Conservation (phyloP, 1,140 invertebrate species). For the Arctopsyche grandis region DNA sequence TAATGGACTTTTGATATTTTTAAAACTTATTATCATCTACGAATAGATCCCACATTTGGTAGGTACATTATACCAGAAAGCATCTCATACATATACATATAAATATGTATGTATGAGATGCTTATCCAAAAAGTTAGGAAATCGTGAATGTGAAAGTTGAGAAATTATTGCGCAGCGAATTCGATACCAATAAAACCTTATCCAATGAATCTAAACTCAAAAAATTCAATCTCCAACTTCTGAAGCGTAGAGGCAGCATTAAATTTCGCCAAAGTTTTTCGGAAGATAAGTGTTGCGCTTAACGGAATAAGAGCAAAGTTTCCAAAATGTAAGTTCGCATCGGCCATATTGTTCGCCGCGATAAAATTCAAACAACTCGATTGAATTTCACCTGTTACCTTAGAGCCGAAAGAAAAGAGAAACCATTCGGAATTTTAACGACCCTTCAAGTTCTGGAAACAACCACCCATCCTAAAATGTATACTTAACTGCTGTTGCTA, state of each 20-base stretch:
- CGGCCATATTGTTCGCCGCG: constrained; percentile 34
- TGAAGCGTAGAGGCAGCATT: neutral
- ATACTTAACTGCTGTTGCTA: too few species aligned
- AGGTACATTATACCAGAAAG: too few species aligned
- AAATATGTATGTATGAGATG: too few species aligned
- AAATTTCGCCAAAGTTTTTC: constrained; percentile 12
- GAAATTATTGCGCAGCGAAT: neutral
- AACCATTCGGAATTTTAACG: constrained; percentile 6
- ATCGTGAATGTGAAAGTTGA: neutral
- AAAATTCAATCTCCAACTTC: constrained; percentile 3
- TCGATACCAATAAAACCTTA: neutral
- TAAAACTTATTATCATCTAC: too few species aligned
- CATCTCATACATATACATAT: too few species aligned
- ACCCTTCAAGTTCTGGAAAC: too few species aligned
- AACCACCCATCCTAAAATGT: too few species aligned
- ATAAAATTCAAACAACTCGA: constrained; percentile 33
- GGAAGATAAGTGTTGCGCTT: constrained; percentile 21
- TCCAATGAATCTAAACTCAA: neutral
- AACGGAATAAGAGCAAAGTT: constrained; percentile 39
- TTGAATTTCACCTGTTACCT: constrained; percentile 34
- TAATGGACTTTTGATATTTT: too few species aligned
- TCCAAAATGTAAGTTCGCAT: constrained; percentile 30
- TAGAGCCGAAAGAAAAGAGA: neutral
- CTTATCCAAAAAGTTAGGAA: too few species aligned
- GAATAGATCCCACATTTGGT: too few species aligned